A percentile compares a stretch with the other conserved stretches of the same genome.
Conservation (phyloP, 2,888 invertebrate genomes). For the Perithous albicinctus region DNA sequence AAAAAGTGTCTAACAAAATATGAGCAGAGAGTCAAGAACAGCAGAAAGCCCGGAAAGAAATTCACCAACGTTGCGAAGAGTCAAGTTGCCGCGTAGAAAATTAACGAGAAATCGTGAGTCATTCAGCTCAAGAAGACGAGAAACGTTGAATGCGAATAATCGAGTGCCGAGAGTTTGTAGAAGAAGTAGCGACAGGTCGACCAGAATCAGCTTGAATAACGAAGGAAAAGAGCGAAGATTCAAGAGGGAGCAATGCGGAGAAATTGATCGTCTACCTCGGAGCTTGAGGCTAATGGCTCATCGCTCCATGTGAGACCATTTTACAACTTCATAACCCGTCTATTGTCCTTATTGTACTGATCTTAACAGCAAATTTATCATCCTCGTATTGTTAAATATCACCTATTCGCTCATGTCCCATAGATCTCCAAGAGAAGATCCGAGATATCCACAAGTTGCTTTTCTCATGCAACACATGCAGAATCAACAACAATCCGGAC, state of each 20-base stretch:
- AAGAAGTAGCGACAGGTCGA: conserved; percentile 12
- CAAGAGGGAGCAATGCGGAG: conserved; percentile 71
- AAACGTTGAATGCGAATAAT: conserved; percentile 8
- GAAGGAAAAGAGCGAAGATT: conserved; percentile 12
- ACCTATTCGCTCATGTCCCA: neutral
- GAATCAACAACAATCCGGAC: conserved; percentile 65
- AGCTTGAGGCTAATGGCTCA: conserved; percentile 75
- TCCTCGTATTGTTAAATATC: neutral
- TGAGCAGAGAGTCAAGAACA: neutral
- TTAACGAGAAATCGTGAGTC: conserved; percentile 31
- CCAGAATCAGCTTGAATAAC: neutral
- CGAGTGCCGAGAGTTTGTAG: neutral
- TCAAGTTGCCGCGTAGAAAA: conserved; percentile 3
- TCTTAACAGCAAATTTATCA: conserved; percentile 26
- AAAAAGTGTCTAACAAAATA: neutral
- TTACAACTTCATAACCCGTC: neutral
- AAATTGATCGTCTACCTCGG: conserved; percentile 68
- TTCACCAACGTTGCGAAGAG: conserved; percentile 2
- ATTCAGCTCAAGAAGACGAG: conserved; percentile 2
- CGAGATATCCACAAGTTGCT: conserved; percentile 35
- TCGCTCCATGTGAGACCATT: conserved; percentile 72
- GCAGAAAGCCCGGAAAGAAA: conserved; percentile 25
- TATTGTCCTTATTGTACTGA: conserved; percentile 3
- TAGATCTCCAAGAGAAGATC: conserved; percentile 51
- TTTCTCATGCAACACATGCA: conserved; percentile 76